Evolutionary conservation across 2,113 vertebrate species (phyloP).

Genomic region (Perca fluviatilis): DNA sequence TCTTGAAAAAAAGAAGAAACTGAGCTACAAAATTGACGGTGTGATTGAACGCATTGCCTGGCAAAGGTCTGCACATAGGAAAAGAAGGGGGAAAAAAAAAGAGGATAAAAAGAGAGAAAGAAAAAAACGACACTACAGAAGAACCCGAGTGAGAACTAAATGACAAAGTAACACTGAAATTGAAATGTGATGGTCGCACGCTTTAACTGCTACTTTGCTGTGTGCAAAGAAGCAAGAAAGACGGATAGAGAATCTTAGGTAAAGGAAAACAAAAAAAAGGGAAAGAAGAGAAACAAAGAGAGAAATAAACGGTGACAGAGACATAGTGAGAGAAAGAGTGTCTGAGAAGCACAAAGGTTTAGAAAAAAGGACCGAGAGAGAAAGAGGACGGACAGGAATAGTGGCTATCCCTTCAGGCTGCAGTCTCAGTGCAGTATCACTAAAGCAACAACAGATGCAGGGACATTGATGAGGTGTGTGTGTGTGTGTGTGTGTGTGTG

Average conservation of each 20-base stretch:
- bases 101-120: too few relatives aligned
- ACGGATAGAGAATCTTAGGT: neutral
- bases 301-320: neutral
- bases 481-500: constrained; percentile 40
- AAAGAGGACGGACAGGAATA: constrained; percentile 27
- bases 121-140: neutral
- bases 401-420: constrained; percentile 34
- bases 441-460: constrained; percentile 59
- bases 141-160: neutral
- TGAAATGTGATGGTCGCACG: neutral
- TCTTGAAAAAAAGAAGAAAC: too few relatives aligned
- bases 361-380: neutral
- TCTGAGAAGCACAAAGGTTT: neutral
- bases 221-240: neutral
- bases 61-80: neutral
- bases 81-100: neutral
- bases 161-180: neutral
- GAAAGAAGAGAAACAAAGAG: neutral
- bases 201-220: neutral
- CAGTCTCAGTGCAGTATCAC: constrained; percentile 40
- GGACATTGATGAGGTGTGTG: constrained; percentile 38
- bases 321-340: neutral
- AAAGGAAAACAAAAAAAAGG: neutral
- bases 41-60: neutral
- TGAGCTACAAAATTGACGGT: neutral